These are phyloP conservation scores for Lophochroa leadbeateri DNA, from an alignment of 2,113 vertebrate genomes.

Conservation along the genomic window DNA sequence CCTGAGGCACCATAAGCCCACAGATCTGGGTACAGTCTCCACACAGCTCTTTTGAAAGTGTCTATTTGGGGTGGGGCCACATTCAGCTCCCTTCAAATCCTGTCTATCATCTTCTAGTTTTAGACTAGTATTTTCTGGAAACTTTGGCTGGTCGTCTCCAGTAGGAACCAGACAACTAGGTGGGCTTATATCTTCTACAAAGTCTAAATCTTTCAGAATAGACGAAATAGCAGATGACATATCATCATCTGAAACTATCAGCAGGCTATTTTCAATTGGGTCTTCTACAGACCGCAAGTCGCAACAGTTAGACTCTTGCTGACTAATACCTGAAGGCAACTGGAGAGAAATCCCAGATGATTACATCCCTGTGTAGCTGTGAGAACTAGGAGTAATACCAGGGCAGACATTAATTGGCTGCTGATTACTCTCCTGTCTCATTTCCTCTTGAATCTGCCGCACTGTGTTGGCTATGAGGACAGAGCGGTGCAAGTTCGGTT, in stretches of 20 bases:
- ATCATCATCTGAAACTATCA: slow-evolving; percentile 75
- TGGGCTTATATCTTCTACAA: slow-evolving; percentile 72
- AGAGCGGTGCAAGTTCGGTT: slow-evolving; percentile 85
- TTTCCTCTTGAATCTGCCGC: slow-evolving; percentile 86
- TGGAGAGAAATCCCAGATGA: slow-evolving; percentile 59
- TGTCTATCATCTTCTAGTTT: slow-evolving; percentile 62
- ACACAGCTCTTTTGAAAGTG: too few species aligned
- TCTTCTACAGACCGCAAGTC: slow-evolving; percentile 39
- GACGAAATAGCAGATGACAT: slow-evolving; percentile 75
- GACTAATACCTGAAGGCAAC: slow-evolving; percentile 58
- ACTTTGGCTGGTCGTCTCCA: slow-evolving; percentile 65
- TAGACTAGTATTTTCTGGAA: slow-evolving; percentile 44
- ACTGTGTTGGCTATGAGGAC: slow-evolving; percentile 88
- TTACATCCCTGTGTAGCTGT: slow-evolving; percentile 56
- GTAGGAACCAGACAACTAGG: slow-evolving; percentile 70
- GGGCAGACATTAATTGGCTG: slow-evolving; percentile 48
- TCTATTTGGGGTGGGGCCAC: too few species aligned
- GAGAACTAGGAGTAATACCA: slow-evolving; percentile 41
- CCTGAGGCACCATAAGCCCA: too few species aligned
- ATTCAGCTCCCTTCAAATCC: slow-evolving; percentile 70
- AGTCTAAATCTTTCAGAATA: slow-evolving; percentile 75
- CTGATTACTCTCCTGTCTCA: slow-evolving; percentile 64
- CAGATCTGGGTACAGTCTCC: too few species aligned
- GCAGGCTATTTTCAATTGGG: slow-evolving; percentile 58
- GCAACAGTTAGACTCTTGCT: slow-evolving; percentile 62